Percentiles rank a stretch among this genome's conserved stretches.
phyloP scores from a whole-genome alignment of 2,888 invertebrate genomes.

The Trissolcus japonicus region DNA sequence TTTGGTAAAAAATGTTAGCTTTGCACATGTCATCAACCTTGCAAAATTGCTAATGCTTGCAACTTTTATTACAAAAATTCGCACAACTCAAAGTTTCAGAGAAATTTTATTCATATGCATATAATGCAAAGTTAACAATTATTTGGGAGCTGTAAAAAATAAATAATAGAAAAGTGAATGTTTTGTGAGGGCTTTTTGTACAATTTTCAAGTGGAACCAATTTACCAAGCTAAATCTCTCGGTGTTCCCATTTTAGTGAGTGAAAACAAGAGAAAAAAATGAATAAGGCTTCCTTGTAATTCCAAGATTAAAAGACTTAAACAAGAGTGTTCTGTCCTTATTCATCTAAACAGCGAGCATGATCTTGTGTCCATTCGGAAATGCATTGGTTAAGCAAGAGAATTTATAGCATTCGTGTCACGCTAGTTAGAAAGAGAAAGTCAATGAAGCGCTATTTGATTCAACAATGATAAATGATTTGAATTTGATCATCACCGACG shows the following conservation, averaged over 20 bases:
- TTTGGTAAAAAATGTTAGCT: too few relatives aligned
- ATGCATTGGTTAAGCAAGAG: conserved; percentile 27
- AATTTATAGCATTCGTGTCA: conserved; percentile 37
- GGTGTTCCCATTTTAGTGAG: conserved; percentile 7
- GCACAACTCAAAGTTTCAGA: too few relatives aligned
- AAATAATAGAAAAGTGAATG: neutral
- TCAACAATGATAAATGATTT: conserved; percentile 12
- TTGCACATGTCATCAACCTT: neutral
- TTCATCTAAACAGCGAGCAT: conserved; percentile 11
- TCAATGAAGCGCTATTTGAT: conserved; percentile 21
- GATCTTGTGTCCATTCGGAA: conserved; percentile 33
- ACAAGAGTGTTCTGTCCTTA: conserved; percentile 17
- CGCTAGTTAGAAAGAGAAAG: conserved; percentile 36
- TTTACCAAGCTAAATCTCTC: neutral
- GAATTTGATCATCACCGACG: too few relatives aligned
- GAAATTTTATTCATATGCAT: too few relatives aligned
- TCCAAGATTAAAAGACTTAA: conserved; percentile 30
- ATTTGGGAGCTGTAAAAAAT: neutral
- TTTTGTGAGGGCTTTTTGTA: neutral
- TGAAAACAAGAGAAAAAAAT: conserved; percentile 4
- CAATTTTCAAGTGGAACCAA: too few relatives aligned
- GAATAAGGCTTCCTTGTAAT: conserved; percentile 29
- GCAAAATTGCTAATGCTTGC: neutral
- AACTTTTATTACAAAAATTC: too few relatives aligned
- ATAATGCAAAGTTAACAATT: neutral